phyloP scores from a whole-genome alignment of 2,797 vertebrate genomes.

The Galago senegalensis region DNA sequence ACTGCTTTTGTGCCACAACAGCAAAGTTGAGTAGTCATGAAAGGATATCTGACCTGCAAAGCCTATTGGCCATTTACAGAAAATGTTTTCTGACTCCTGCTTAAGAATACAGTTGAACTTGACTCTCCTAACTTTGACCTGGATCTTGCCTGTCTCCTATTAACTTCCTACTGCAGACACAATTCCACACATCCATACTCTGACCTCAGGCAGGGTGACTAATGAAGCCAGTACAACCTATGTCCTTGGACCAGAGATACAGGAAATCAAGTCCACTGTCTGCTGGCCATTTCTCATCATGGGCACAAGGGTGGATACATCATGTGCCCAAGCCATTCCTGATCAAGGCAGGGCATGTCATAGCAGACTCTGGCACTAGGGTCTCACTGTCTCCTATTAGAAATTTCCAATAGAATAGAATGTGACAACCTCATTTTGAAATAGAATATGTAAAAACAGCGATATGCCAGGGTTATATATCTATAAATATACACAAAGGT shows the following conservation, averaged over 20 bases:
- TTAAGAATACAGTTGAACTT: background rate
- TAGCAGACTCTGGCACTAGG: background rate
- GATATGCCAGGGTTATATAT: background rate
- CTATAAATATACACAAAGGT: conserved; percentile 24
- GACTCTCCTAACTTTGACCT: background rate
- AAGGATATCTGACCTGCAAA: background rate
- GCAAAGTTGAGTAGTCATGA: background rate
- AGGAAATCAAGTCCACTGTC: background rate
- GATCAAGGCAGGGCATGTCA: background rate
- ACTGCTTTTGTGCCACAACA: background rate
- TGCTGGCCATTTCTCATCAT: background rate
- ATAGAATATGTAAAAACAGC: background rate
- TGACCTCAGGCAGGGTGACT: background rate
- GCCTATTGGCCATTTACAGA: background rate
- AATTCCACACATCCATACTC: background rate
- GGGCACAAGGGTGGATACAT: background rate
- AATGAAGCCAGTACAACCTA: background rate
- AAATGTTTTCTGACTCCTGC: background rate
- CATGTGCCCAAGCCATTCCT: background rate
- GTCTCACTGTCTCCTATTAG: background rate
- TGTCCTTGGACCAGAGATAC: background rate
- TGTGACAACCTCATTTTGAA: background rate
- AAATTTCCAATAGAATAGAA: background rate
- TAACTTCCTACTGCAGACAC: background rate
- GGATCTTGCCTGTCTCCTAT: background rate